Base-by-base conservation (phyloP, 2,113 vertebrate genomes). In the Ramphastos sulfuratus region DNA sequence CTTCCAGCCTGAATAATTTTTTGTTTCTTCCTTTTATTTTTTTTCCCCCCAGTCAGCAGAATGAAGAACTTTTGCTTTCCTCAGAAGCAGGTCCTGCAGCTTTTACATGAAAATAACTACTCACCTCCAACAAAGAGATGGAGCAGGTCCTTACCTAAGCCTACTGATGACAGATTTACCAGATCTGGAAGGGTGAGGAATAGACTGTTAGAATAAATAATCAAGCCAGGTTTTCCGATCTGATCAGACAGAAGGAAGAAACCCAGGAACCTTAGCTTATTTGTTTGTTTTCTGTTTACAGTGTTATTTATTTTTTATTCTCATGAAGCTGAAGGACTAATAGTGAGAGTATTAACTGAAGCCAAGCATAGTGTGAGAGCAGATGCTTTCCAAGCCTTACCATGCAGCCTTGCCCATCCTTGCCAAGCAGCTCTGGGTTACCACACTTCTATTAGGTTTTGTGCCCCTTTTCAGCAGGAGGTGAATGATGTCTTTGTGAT, bases 361-460 rank as follows among this genome's bases (percentile, higher is more conserved):
- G 94, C 94, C 94, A 96, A 94, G 60, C 18, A 0, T 92, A 94
- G 79, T 86, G 91, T 88, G 89, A 96, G 75, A 95, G 76, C 87
- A 95, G 95, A 92, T 94, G 91, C 85, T 94, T 92, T 94, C 89
- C 96, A 96, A 94, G 91, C 82, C 73, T 91, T 87, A 85, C 79
- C 7, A 4, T 48, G 35, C 58, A 85, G 65, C 61, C 37, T 74
- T 93, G 94, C 84, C 93, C 95, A 37, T 74, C 58, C 79, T 95
- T 96, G 11, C 65, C 85, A 79, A 85, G 58, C 75, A 83, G 82
- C 54, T 85, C 94, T 85, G 44, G 35, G 44, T 92, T 91, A 69
- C 61, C 69, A 81, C 61, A 37, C 2, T 87, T 74, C 59, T 63
- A 60, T 87, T 72, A 15, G 33, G 8, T 60, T 94, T 85, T 92